Evolutionary conservation across 2,113 vertebrate species (phyloP), one percentile per base, ranked within the genome.

Genomic region (Todiramphus saurophagus): DNA sequence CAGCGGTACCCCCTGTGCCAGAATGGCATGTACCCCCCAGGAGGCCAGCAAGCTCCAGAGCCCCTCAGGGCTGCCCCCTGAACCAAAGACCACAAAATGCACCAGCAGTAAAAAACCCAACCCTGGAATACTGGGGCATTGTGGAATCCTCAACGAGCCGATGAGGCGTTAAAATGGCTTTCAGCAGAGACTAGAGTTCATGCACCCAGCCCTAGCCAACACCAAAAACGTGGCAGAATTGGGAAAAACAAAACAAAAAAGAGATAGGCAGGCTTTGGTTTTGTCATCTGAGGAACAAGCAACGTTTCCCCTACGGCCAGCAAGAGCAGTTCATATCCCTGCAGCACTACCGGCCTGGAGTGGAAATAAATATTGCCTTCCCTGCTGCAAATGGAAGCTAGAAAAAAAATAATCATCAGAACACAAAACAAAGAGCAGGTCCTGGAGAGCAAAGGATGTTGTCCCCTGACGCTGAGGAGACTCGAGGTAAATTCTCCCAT

Each of bases 321-420:
- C 95, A 97, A 98, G 96, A 97, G 95, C 97, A 98, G 96, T 93
- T 96, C 97, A 97, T 91, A 97, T 94, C 92, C 56, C 97, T 96
- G 94, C 50, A 5, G 48, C 92, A 93, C 78, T 84, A 95, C 89
- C 88, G 84, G 86, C 94, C 89, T 67, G 59, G 90, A 92, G 77
- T 17, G 46, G 56, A 95, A 84, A 82, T 16, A 51, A 69, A 50
- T 6, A 74, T 0, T 39, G 16, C 51, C 60, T 94, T 87, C 78
- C 79, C 91, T 79, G 70, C 48, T 66, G 82, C 51, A 91, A 51
- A 67, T 2, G 35, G 64, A 86, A 91, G 81, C 80, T 10, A 88
- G 50, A 80, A 48, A 67, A 96, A 88, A 90, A 73, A 93, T 74
- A 92, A 27, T 56, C 72, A 69, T 56, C 18, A 58, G 56, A 93